Evolutionary conservation across 2,888 invertebrate genomes (phyloP), one percentile per base, ranked within the genome.

Genomic region (Nemotelus pantherinus): DNA sequence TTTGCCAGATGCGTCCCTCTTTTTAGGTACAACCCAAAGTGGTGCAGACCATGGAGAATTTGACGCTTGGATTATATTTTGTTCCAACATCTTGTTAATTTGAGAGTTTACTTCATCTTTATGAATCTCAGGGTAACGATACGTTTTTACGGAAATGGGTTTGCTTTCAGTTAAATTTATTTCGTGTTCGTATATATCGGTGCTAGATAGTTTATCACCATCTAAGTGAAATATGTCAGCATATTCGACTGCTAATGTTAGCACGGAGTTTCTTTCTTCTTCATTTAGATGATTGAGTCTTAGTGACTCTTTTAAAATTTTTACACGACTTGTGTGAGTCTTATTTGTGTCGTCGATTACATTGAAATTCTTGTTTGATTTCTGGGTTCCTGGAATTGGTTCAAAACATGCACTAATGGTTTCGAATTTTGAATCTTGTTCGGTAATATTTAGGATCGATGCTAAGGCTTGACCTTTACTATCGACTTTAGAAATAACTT

Each of bases 181-280:
- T 65, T 45, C 45, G 10, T 65, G 65, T 44, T 65, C 45, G 2
- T 45, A 10, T 7, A 7, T 43, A 7, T 83, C 81, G 2, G 84
- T 84, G 5, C 81, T 81, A 0, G 83, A 81, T 53, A 85, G 47
- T 0, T 83, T 82, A 0, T 84, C 80, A 3, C 81, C 71, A 6
- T 84, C 84, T 6, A 77, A 80, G 53, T 84, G 80, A 72, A 85
- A 25, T 25, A 25, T 25, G 25, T 25, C 25, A 0, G 25, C 25
- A 25, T 25, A 84, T 80, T 84, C 79, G 0, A 53, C 41, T 47
- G 82, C 82, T n/a, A 83, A 58, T 44, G 81, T 78, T 41, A 71
- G 6, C n/a, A 84, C 25, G 0, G 25, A 25, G 25, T 77, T 7
- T 60, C 75, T 77, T 82, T 85, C 84, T 79, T 84, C 83, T 0